Percentiles rank a stretch among this genome's conserved stretches.
Evolutionary conservation across 2,797 vertebrate species (phyloP).

Genomic region (Peromyscus nudipes): DNA sequence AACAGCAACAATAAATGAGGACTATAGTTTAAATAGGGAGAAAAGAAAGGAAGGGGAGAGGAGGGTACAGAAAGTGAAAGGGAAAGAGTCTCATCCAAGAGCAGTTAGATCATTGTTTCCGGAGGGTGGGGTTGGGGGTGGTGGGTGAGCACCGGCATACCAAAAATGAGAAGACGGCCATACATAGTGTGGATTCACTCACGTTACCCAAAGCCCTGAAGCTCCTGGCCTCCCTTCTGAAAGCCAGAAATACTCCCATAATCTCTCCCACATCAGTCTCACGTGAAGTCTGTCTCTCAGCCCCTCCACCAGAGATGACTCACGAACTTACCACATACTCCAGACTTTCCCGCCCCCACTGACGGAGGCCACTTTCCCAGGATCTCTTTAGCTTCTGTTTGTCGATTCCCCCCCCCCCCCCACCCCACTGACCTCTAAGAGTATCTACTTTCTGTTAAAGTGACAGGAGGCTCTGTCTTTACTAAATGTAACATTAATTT

Average conservation of each 20-base stretch:
- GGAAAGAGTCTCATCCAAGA: not conserved
- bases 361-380: constrained; percentile 20
- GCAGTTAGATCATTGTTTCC: not conserved
- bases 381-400: constrained; percentile 16
- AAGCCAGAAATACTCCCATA: constrained; percentile 27
- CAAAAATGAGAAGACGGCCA: not conserved
- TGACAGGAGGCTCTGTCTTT: not conserved
- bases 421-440: not conserved
- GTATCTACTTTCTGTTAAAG: constrained; percentile 14
- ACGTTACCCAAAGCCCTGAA: not conserved
- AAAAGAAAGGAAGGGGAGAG: not conserved
- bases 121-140: not conserved
- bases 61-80: not conserved
- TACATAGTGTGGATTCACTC: constrained; percentile 17
- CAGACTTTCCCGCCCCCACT: not conserved
- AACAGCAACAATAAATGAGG: not conserved
- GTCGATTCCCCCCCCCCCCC: not conserved
- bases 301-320: not conserved
- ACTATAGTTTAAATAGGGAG: not conserved
- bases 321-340: not conserved
- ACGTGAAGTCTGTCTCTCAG: constrained; percentile 18
- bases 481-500: constrained; percentile 3
- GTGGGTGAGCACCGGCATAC: not conserved
- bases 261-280: not conserved
- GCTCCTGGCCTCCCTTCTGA: constrained; percentile 1